phyloP scores from a whole-genome alignment of 2,113 vertebrate species.

The Malurus melanocephalus region DNA sequence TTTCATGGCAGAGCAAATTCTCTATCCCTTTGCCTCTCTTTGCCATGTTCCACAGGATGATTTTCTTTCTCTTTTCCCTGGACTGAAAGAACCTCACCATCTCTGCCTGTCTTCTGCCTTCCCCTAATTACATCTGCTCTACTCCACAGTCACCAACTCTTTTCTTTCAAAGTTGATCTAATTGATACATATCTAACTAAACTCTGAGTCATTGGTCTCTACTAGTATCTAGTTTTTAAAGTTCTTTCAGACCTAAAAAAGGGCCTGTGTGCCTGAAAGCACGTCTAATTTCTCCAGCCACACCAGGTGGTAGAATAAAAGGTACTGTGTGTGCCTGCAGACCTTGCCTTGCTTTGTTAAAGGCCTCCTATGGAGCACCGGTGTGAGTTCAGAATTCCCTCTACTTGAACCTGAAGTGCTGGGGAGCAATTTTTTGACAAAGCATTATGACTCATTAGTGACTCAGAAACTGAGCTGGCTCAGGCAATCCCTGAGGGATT shows the following conservation, averaged over 20 bases:
- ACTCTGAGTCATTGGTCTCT: conserved; percentile 1
- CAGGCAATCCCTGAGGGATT: background rate
- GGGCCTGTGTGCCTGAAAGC: background rate
- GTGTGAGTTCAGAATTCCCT: conserved; percentile 52
- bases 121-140: conserved; percentile 1
- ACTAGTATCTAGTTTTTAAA: conserved; percentile 5
- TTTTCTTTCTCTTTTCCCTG: background rate
- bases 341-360: conserved; percentile 51
- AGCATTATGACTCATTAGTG: conserved; percentile 53
- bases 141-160: background rate
- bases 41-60: background rate
- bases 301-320: conserved; percentile 55
- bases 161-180: conserved; percentile 12
- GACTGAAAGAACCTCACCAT: background rate
- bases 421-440: conserved; percentile 52
- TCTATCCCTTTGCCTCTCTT: background rate
- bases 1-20: background rate
- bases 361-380: conserved; percentile 14
- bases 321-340: conserved; percentile 20
- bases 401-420: conserved; percentile 42
- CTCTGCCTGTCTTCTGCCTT: background rate
- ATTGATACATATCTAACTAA: conserved; percentile 22
- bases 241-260: conserved; percentile 15
- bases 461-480: conserved; percentile 35
- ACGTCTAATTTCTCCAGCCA: conserved; percentile 35